phyloP scores from a whole-genome alignment of 2,797 vertebrate species.

The Acestrorhynchus altus region DNA sequence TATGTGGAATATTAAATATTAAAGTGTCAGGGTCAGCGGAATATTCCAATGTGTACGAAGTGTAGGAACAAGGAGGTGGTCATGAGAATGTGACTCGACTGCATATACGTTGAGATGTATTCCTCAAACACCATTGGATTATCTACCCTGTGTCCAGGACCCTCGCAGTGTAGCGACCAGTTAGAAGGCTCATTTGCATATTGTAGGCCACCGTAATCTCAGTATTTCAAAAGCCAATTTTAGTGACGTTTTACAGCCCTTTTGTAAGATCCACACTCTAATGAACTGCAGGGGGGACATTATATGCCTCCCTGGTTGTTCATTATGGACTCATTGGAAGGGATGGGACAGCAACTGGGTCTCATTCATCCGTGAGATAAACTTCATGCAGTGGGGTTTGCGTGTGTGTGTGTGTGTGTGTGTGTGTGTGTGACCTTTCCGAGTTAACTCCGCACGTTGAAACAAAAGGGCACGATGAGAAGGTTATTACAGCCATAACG shows the following conservation, averaged over 20 bases:
- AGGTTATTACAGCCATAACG: slow-evolving; percentile 16
- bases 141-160: no score
- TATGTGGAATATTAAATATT: no score
- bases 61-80: no score
- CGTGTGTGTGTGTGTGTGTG: neutral
- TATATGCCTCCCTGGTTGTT: neutral
- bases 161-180: neutral
- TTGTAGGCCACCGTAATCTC: neutral
- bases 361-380: slow-evolving; percentile 7
- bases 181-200: neutral
- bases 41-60: no score
- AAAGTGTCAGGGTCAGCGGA: no score
- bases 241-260: neutral
- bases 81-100: no score
- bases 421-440: slow-evolving; percentile 35
- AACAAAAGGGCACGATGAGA: neutral
- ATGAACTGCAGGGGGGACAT: neutral
- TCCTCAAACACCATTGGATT: no score
- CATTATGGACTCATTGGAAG: slow-evolving; percentile 2
- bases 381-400: neutral
- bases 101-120: no score
- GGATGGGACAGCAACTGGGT: neutral
- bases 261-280: neutral
- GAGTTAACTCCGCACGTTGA: slow-evolving; percentile 22
- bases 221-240: neutral